A percentile compares a stretch with the other conserved stretches of the same genome.
These are phyloP conservation scores for Campylomormyrus numenius DNA, from an alignment of 2,113 vertebrate species.

Conservation along the genomic window DNA sequence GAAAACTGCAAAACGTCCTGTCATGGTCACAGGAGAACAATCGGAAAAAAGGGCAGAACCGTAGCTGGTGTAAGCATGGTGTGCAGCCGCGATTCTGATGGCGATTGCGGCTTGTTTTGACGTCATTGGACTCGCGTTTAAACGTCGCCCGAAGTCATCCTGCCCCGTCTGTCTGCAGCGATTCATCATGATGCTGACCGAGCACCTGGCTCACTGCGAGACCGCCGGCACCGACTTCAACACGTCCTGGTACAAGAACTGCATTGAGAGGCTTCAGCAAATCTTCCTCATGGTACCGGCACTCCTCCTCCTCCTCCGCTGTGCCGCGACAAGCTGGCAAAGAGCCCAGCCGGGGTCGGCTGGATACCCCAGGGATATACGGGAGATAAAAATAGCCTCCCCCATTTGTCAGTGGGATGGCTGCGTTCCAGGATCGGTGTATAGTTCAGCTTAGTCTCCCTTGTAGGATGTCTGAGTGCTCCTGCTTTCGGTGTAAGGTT, in stretches of 20 bases:
- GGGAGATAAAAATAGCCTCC: neutral
- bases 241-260: slow-evolving; percentile 95
- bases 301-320: neutral
- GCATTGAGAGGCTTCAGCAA: slow-evolving; percentile 89
- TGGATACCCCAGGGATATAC: neutral
- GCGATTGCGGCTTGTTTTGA: neutral
- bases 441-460: neutral
- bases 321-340: neutral
- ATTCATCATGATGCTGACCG: slow-evolving; percentile 96
- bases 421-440: neutral
- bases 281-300: slow-evolving; percentile 83
- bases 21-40: neutral
- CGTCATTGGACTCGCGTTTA: neutral
- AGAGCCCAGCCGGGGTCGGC: neutral
- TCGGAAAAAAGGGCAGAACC: neutral
- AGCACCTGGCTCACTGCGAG: slow-evolving; percentile 91
- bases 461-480: neutral
- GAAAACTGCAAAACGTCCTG: neutral
- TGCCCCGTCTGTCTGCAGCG: slow-evolving; percentile 58
- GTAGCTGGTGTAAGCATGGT: neutral
- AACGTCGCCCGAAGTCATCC: neutral
- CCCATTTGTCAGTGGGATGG: neutral
- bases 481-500: neutral
- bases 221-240: slow-evolving; percentile 82
- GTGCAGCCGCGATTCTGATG: neutral